These are phyloP conservation scores for Prosapia bicincta DNA, from an alignment of 2,888 invertebrate species.

Conservation along the genomic window DNA sequence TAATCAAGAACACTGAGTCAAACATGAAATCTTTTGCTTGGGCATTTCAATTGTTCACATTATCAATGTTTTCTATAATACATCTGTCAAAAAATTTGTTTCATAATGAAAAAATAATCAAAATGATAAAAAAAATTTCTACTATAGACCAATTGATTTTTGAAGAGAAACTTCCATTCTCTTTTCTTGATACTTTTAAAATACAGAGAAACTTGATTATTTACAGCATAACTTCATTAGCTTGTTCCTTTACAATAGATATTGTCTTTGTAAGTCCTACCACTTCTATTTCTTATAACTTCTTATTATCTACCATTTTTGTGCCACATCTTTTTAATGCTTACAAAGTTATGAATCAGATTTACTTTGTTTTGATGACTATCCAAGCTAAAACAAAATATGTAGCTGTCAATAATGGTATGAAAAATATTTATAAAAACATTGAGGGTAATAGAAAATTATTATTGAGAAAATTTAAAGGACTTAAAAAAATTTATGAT, in stretches of 20 bases:
- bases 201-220: background rate
- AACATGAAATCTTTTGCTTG: background rate
- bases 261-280: background rate
- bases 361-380: background rate
- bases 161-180: background rate
- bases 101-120: background rate
- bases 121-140: background rate
- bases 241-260: background rate
- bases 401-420: background rate
- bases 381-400: background rate
- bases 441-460: background rate
- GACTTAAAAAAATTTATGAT: background rate
- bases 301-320: background rate
- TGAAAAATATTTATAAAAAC: background rate
- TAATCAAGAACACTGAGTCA: background rate
- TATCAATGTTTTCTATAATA: background rate
- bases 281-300: background rate
- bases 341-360: background rate
- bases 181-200: background rate
- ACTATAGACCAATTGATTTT: background rate
- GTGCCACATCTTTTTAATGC: background rate
- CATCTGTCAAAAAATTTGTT: too few relatives aligned
- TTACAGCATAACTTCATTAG: background rate
- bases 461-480: background rate
- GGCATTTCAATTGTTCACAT: background rate